Conservation (phyloP, 2,113 vertebrate genomes). For the Aptenodytes patagonicus region DNA sequence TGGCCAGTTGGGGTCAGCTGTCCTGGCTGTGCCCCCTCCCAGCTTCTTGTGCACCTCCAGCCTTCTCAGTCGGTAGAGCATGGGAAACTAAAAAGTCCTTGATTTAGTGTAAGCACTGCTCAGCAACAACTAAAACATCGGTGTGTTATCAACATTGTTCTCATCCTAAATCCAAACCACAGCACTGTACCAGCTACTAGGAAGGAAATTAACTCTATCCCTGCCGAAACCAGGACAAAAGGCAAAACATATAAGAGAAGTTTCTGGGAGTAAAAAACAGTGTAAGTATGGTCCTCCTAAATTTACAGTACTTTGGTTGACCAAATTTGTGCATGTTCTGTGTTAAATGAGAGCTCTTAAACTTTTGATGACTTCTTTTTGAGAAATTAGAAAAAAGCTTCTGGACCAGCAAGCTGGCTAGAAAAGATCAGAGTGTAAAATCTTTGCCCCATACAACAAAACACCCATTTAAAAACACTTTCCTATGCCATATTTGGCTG, state of each 20-base stretch:
- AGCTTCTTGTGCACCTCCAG: no score
- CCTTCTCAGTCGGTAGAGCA: no score
- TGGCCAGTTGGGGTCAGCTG: no score
- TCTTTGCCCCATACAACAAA: background rate
- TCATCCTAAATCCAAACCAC: no score
- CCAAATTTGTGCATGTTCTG: accelerated
- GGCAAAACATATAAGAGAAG: background rate
- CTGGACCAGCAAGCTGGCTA: background rate
- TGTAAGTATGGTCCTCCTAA: background rate
- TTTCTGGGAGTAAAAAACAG: background rate
- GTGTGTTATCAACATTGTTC: no score
- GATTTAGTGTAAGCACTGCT: no score
- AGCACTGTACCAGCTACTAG: no score
- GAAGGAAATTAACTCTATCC: no score
- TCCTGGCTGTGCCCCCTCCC: no score
- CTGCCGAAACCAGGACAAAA: no score
- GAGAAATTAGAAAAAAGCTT: background rate
- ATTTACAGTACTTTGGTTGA: background rate
- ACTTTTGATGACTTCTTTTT: background rate
- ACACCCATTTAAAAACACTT: accelerated
- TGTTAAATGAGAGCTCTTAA: background rate
- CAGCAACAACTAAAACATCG: no score
- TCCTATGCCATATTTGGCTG: background rate
- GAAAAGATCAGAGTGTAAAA: background rate
- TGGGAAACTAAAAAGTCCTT: no score